Base-by-base conservation (phyloP, 2,113 vertebrate species). In the Melanocharis versteri region DNA sequence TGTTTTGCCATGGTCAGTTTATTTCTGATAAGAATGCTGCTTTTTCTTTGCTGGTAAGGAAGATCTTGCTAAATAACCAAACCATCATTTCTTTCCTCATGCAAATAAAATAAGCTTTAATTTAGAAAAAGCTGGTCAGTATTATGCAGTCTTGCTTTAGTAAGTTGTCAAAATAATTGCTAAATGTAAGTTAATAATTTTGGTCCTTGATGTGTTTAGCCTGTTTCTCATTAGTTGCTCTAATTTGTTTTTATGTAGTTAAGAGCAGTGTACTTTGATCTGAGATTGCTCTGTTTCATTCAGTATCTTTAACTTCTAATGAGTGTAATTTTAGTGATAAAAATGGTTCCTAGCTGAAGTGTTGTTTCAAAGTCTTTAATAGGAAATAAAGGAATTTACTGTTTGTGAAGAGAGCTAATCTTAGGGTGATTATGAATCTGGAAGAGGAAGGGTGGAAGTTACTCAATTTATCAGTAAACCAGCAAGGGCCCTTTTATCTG, bases 111-210 rank as follows among this genome's bases (percentile, higher is more conserved):
- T 17, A 80, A 84, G 31, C 39, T 84, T 33, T 75, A 68, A 91
- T 83, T 89, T 77, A 77, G 73, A 86, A 91, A 96, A 76, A 73
- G 9, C 7, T 65, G 40, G 37, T 83, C 62, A 42, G 26, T 73
- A 53, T 54, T 76, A 39, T 11, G 8, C 44, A 83, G 53, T 62
- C 51, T 76, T 76, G n/a, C 60, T 58, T 91, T 83, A 87, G 53
- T 82, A 93, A 85, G 47, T 57, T 93, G 88, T 91, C 87, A 78
- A 83, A 90, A 93, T 94, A 96, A 86, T 92, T 97, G 57, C 71
- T 92, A 69, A 89, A 77, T 89, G 3, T 75, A 81, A 79, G 65
- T 89, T 72, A 85, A 85, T 96, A 4, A 69, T 78, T 85, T 87
- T 83, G 35, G 65, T 92, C 78, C 90, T 94, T 93, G 88, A 95